Percentiles rank a stretch among this genome's conserved stretches.
These are phyloP conservation scores for Ormia ochracea DNA, from an alignment of 2,888 invertebrate genomes.

Conservation along the genomic window DNA sequence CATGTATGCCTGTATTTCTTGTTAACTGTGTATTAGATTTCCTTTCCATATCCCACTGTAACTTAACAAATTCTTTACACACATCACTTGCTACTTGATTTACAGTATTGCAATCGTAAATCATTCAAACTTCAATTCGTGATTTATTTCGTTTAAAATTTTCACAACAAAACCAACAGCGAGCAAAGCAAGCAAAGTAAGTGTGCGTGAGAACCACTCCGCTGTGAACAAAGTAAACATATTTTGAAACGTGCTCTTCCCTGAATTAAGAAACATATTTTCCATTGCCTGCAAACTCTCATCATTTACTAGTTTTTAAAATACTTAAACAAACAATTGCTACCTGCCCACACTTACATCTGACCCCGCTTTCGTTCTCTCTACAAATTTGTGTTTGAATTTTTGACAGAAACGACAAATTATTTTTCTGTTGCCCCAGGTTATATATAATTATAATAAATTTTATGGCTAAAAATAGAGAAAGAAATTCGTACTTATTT, in stretches of 20 bases:
- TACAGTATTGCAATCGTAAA: not conserved
- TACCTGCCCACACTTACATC: not conserved
- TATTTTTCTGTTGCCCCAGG: constrained; percentile 15
- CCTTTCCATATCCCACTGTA: not conserved
- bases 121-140: constrained; percentile 13
- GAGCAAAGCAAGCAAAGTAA: not conserved
- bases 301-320: not conserved
- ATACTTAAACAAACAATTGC: not conserved
- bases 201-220: constrained; percentile 1
- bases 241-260: not conserved
- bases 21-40: no score
- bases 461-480: not conserved
- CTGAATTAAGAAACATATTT: not conserved
- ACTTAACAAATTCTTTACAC: not conserved
- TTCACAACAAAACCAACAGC: not conserved
- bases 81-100: not conserved
- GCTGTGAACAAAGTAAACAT: not conserved
- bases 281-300: not conserved
- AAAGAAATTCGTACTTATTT: not conserved
- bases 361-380: not conserved
- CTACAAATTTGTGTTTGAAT: not conserved
- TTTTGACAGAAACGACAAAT: not conserved
- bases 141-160: not conserved
- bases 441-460: constrained; percentile 4
- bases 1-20: no score